phyloP scores from a whole-genome alignment of 2,888 invertebrate genomes.

The Rutpela maculata region DNA sequence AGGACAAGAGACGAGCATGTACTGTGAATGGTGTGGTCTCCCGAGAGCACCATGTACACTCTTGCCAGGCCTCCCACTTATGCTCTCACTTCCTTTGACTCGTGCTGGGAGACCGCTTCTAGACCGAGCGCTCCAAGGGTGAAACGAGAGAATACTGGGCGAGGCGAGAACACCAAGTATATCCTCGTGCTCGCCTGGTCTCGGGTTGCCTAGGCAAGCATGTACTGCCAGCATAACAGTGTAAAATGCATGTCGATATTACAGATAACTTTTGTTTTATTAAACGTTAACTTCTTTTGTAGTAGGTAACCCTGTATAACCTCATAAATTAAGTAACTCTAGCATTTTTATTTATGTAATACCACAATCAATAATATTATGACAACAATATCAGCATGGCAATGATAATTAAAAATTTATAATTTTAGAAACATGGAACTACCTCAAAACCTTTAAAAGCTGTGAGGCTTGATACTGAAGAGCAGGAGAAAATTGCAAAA shows the following conservation, averaged over 20 bases:
- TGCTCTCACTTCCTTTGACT: conserved; percentile 25
- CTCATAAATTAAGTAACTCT: too few species aligned
- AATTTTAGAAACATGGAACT: conserved; percentile 93
- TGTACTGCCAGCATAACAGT: background rate
- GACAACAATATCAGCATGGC: background rate
- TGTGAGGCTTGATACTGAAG: conserved; percentile 92
- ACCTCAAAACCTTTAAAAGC: conserved; percentile 95
- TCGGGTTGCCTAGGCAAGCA: conserved; percentile 16
- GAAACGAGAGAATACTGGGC: background rate
- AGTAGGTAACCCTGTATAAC: too few species aligned
- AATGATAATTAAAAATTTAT: background rate
- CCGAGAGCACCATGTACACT: conserved; percentile 7
- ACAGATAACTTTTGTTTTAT: too few species aligned
- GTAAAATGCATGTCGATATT: too few species aligned
- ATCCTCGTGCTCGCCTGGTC: conserved; percentile 10
- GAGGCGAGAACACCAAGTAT: conserved; percentile 24
- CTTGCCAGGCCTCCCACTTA: conserved; percentile 6
- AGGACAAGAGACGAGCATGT: conserved; percentile 7
- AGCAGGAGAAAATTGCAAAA: conserved; percentile 97
- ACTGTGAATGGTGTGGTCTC: conserved; percentile 10
- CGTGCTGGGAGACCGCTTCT: conserved; percentile 13
- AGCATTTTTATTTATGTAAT: too few species aligned
- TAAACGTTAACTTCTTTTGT: too few species aligned
- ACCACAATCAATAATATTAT: background rate
- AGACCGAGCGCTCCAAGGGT: conserved; percentile 13